Evolutionary conservation across 2,888 invertebrate genomes (phyloP), one percentile per base, ranked within the genome.

Genomic region (Cremastinae sp.): DNA sequence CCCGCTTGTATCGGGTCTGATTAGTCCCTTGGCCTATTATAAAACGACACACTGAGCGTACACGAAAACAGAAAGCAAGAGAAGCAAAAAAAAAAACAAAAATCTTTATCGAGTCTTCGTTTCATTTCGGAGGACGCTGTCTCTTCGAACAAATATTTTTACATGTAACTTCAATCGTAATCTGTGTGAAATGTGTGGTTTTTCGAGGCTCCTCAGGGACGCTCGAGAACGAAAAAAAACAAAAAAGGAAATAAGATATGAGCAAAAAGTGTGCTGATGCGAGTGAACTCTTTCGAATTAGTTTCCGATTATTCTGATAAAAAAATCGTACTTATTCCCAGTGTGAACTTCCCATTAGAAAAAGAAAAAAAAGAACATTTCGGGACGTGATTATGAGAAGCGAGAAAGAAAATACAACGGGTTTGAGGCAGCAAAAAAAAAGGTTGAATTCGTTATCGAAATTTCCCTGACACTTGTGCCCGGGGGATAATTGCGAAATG

Each of bases 111-210:
- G 45, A 72, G 45, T 73, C 65, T 73, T 73, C 58, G 53, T 70
- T 78, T 70, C 56, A 49, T 66, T 61, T 16, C 45, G 49, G 59
- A 43, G 56, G 38, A 72, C 49, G 49, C 56, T 51, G 28, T 56
- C 59, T 59, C 71, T 61, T 77, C 64, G 74, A 72, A 77, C 56
- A 69, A 75, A 79, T 79, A 79, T 79, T 79, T 79, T 79, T 79
- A 78, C 79, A 79, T 79, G 70, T 79, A 73, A 70, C 69, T 70
- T 78, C 73, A 76, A 66, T 73, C 69, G 64, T 73, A 73, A 70
- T 70, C 56, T 68, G 64, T 69, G 41, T 66, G 59, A 43, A 71
- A 68, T 78, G 75, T 47, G 73, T 68, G 69, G 45, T 73, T 78
- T 36, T 56, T 59, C 59, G 65, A 66, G 49, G 54, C 51, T 51